phyloP scores from a whole-genome alignment of 2,888 invertebrate species.

The Synanthedon myopaeformis region DNA sequence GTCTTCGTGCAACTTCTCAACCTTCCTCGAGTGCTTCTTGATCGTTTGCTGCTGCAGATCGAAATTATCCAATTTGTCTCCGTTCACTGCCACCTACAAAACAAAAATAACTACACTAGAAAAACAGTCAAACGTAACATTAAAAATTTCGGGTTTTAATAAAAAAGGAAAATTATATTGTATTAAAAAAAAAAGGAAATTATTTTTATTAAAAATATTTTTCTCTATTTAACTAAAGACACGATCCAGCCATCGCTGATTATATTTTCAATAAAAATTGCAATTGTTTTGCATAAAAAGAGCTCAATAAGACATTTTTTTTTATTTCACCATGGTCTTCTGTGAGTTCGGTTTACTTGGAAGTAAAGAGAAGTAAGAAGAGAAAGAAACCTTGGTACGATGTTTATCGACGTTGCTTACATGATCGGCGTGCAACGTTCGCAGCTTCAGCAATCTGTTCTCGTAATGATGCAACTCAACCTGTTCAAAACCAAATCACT shows the following conservation, averaged over 20 bases:
- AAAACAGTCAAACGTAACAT: neutral
- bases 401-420: conserved; percentile 77
- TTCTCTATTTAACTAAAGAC: no score
- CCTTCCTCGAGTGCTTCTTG: conserved; percentile 86
- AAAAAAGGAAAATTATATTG: conserved; percentile 1
- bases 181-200: no score
- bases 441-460: conserved; percentile 83
- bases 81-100: conserved; percentile 64
- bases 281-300: no score
- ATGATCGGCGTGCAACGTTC: conserved; percentile 85
- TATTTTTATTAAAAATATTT: no score
- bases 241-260: no score
- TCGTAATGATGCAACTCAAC: conserved; percentile 90
- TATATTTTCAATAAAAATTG: no score
- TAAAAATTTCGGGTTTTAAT: neutral
- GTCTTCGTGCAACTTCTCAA: conserved; percentile 86
- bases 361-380: conserved; percentile 6
- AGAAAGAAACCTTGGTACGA: conserved; percentile 63
- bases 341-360: no score
- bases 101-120: no score
- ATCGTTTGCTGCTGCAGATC: conserved; percentile 80
- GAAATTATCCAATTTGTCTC: conserved; percentile 74
- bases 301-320: no score
- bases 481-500: conserved; percentile 37
- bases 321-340: no score